Evolutionary conservation across 1,140 invertebrate genomes (phyloP).

Genomic region (Nylanderia fulva): DNA sequence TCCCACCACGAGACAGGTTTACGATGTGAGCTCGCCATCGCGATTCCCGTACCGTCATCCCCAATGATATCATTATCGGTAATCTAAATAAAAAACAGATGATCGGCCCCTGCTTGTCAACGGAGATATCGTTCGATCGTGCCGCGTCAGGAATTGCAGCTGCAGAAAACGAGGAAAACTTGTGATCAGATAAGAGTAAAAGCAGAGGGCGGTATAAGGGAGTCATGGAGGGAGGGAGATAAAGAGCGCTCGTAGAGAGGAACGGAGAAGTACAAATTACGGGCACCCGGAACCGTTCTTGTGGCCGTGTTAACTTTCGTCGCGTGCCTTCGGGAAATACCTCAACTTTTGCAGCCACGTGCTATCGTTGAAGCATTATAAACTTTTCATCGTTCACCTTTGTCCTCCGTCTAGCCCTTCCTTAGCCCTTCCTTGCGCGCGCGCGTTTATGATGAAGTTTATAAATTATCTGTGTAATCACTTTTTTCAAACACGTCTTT

Average conservation of each 20-base stretch:
- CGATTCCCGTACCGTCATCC: conserved; percentile 55
- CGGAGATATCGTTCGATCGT: conserved; percentile 59
- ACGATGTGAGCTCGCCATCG: conserved; percentile 8
- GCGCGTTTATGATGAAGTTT: conserved; percentile 52
- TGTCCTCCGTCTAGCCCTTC: conserved; percentile 45
- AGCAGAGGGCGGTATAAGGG: conserved; percentile 61
- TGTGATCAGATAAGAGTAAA: conserved; percentile 72
- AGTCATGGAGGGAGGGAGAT: conserved; percentile 65
- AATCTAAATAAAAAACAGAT: conserved; percentile 61
- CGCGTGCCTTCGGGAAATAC: conserved; percentile 74
- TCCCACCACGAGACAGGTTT: conserved; percentile 19
- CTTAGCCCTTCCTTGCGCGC: conserved; percentile 51
- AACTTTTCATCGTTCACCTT: conserved; percentile 72
- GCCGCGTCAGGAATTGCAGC: conserved; percentile 71
- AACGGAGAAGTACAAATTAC: conserved; percentile 68
- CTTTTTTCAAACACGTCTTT: conserved; percentile 67
- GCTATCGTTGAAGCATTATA: conserved; percentile 72
- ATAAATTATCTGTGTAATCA: conserved; percentile 5
- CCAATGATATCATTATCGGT: conserved; percentile 61
- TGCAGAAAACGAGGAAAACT: conserved; percentile 75
- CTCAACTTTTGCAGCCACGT: conserved; percentile 73
- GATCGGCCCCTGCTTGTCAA: conserved; percentile 65
- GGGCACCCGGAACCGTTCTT: conserved; percentile 75
- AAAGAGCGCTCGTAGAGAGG: conserved; percentile 39
- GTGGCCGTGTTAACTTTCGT: conserved; percentile 74